A percentile compares a stretch with the other conserved stretches of the same genome.
Evolutionary conservation across 2,113 vertebrate genomes (phyloP).

Genomic region (Syrrhaptes paradoxus): DNA sequence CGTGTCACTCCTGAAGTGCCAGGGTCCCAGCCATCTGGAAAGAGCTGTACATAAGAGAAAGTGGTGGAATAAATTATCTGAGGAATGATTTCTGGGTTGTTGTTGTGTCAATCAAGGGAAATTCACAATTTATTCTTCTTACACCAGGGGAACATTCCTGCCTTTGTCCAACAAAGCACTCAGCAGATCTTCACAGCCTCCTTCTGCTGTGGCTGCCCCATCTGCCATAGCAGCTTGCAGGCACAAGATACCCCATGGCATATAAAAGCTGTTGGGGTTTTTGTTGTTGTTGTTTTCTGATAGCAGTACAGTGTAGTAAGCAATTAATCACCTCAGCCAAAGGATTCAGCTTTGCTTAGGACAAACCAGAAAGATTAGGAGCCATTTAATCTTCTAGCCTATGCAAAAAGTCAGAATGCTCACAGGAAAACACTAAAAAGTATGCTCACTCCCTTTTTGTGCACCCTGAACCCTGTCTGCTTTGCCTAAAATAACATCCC

Average conservation of each 20-base stretch:
- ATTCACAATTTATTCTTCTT: background rate
- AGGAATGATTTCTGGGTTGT: background rate
- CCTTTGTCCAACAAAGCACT: background rate
- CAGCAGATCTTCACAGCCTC: background rate
- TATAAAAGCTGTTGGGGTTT: background rate
- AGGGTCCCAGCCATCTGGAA: background rate
- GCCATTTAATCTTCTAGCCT: background rate
- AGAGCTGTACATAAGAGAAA: background rate
- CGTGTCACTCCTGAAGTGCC: background rate
- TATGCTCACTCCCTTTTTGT: background rate
- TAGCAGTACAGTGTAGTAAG: background rate
- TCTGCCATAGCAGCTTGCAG: fast-evolving
- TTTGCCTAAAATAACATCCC: background rate
- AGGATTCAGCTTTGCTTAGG: background rate
- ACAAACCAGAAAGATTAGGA: background rate
- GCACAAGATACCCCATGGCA: background rate
- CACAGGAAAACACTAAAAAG: background rate
- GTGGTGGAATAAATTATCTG: background rate
- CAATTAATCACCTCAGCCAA: background rate
- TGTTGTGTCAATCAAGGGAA: background rate
- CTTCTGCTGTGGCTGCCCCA: background rate
- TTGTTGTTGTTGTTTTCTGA: background rate
- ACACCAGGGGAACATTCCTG: background rate
- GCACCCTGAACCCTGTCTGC: background rate
- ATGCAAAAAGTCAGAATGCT: background rate